Conservation (phyloP, 2,797 vertebrate genomes). For the Darevskia mixta region DNA sequence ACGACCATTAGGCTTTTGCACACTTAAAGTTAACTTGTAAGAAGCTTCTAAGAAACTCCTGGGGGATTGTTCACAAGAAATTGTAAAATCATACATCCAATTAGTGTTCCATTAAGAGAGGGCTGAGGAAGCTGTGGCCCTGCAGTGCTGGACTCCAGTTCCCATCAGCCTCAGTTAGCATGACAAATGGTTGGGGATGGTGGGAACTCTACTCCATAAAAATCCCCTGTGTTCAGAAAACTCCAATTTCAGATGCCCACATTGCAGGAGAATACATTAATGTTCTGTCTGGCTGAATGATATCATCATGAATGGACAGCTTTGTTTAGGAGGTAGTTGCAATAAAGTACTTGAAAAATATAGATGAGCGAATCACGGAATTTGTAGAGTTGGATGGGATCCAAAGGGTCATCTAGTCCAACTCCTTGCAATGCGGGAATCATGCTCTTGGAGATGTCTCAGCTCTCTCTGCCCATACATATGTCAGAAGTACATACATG, state of each 20-base stretch:
- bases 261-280: neutral
- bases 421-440: too few relatives aligned
- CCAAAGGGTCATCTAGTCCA: too few relatives aligned
- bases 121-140: too few relatives aligned
- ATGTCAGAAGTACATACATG: too few relatives aligned
- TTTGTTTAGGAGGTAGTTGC: neutral
- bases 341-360: neutral
- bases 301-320: neutral
- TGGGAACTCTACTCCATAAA: too few relatives aligned
- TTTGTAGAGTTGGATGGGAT: too few relatives aligned
- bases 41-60: neutral
- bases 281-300: neutral
- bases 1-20: neutral
- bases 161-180: too few relatives aligned
- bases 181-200: too few relatives aligned
- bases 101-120: neutral
- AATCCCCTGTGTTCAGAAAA: neutral
- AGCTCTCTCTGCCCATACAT: too few relatives aligned
- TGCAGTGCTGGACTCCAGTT: too few relatives aligned
- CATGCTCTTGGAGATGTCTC: too few relatives aligned
- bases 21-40: neutral
- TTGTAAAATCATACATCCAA: neutral
- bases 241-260: neutral
- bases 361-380: neutral
- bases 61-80: neutral